Base-by-base conservation (phyloP, 2,113 vertebrate species). In the Paradoxurus hermaphroditus region DNA sequence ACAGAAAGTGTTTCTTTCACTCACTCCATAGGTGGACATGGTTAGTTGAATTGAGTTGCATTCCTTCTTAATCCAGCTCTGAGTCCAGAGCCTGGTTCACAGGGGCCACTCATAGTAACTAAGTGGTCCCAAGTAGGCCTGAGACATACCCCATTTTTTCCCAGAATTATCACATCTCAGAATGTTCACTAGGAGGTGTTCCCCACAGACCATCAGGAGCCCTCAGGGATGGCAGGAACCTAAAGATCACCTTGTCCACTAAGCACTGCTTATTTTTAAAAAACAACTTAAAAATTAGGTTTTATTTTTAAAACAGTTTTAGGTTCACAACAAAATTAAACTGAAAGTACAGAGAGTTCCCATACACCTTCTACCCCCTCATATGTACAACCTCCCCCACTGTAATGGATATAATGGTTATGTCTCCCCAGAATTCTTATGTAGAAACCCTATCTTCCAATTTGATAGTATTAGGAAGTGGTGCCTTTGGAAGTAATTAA, bases 91-190 rank as follows among this genome's bases (percentile, higher is more conserved):
- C 10, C 29, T 49, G 31, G 21, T 31, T 87, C 62, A 67, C 14
- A 79, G 15, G 0, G 36, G 29, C 31, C 31, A 59, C 62, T 59
- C 3, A 10, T 6, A 6, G 1, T n/a, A 36, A 25, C 19, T 0
- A 5, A 36, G 49, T 56, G 11, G 23, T 18, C 49, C 46, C 15
- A 7, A 0, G 21, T 41, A 34, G 39, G 16, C 11, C 19, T 59
- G 73, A 70, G n/a, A 75, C 1, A 39, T 72, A 31, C 0, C 44
- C 36, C 1, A 67, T 36, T n/a, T 8, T 70, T 59, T 36, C 39
- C 78, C 39, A 81, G 73, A 81, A 78, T 79, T 5, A 25, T 4
- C 23, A 46, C 25, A 59, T 63, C 39, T 63, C 51, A 51, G 92
- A 31, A 70, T 62, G 41, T 36, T n/a, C 56, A 36, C 39, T 23